phyloP scores from a whole-genome alignment of 1,140 invertebrate genomes.

The Scaptomyza pallida region DNA sequence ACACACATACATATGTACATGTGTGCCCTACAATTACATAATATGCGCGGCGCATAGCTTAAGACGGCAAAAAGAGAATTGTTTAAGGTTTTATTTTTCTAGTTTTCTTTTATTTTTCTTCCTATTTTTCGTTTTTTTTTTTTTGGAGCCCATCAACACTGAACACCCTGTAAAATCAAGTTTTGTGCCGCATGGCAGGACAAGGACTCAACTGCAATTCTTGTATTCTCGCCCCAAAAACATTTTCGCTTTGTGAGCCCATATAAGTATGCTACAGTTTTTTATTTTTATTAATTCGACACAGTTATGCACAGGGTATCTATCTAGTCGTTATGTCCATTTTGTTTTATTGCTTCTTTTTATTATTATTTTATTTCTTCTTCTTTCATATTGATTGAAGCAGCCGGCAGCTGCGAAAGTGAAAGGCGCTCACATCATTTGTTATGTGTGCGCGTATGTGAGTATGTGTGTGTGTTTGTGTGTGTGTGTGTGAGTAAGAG shows the following conservation, averaged over 20 bases:
- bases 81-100: slow-evolving; percentile 51
- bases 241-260: too few species aligned
- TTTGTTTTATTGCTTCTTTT: slow-evolving; percentile 1
- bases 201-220: too few species aligned
- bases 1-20: slow-evolving; percentile 6
- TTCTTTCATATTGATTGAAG: slow-evolving; percentile 35
- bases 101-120: background rate
- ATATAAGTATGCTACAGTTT: too few species aligned
- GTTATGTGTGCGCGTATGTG: slow-evolving; percentile 14
- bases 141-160: background rate
- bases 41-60: slow-evolving; percentile 71
- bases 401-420: slow-evolving; percentile 18
- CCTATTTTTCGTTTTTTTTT: background rate
- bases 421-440: slow-evolving; percentile 15
- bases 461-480: slow-evolving; percentile 15
- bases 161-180: background rate
- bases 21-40: slow-evolving; percentile 73
- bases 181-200: background rate
- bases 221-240: too few species aligned
- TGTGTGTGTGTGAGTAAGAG: slow-evolving; percentile 12
- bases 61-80: slow-evolving; percentile 60
- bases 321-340: background rate
- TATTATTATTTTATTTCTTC: background rate
- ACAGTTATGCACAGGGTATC: background rate
- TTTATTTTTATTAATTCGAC: too few species aligned